Evolutionary conservation across 1,140 invertebrate species (phyloP).

Genomic region (roundworm (Caenorhabditis elegans)): WBcel235 BX284606.5:2068001-2068500

Average conservation of each 20-base stretch:
- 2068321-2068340: constrained; percentile 52
- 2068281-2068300: constrained; percentile 68
- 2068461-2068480: no score
- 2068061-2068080: constrained; percentile 91
- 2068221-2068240: no score
- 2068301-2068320: constrained; percentile 60
- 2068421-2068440: constrained; percentile 60
- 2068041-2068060: constrained; percentile 93
- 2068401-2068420: constrained; percentile 59
- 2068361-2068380: constrained; percentile 59
- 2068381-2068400: constrained; percentile 58
- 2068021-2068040: constrained; percentile 98
- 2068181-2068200: constrained; percentile 75
- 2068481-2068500: no score
- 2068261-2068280: constrained; percentile 82
- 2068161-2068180: constrained; percentile 57
- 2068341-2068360: constrained; percentile 59
- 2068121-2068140: constrained; percentile 54
- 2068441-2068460: no score
- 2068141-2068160: constrained; percentile 75
- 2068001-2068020: constrained; percentile 88
- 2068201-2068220: constrained; percentile 71
- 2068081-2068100: constrained; percentile 99
- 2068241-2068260: no score
- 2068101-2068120: constrained; percentile 68